Base-by-base conservation (phyloP, 2,113 vertebrate species). In the Guaruba guarouba region DNA sequence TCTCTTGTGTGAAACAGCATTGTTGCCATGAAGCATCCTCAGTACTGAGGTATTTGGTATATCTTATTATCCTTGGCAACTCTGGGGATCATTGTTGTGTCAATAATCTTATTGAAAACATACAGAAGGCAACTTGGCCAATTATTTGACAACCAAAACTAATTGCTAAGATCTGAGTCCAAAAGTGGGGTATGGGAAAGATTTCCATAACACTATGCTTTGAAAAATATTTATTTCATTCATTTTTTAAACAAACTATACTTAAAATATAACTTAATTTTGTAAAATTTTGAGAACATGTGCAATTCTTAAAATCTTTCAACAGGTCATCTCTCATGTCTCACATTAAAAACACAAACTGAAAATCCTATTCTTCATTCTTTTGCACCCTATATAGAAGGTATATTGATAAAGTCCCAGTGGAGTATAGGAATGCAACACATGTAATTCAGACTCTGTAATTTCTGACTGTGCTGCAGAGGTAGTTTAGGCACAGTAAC, bases 381-480 rank as follows among this genome's bases (percentile, higher is more conserved):
- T 74, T 85, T 59, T 55, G 23, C 13, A 59, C 3, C 3, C 5
- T 88, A 59, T 54, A 16, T 84, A 46, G 67, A 87, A 75, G 61
- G 5, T 52, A 43, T 29, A 20, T 8, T 52, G 17, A 2, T 33
- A 19, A 59, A 41, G 5, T 66, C 11, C 22, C 20, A 37, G 3
- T 7, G 16, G 24, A 81, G 3, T 67, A 14, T 5, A 83, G 41
- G 23, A 62, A 46, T 11, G 48, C 9, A 69, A 13, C 22, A 27
- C 0, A 2, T 24, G 11, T 51, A 29, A 64, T 83, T 78, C 46
- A 24, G 14, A 39, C 9, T 35, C 2, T 24, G 13, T 27, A 2
- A 57, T 63, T 93, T 95, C 82, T 92, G 81, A 64, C 29, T 39
- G n/a, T 78, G 44, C 17, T 74, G 73, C 23, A 61, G 63, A 85